Percentiles rank a stretch among this genome's conserved stretches.
phyloP scores from a whole-genome alignment of 2,888 invertebrate species.

The Sisyra nigra region DNA sequence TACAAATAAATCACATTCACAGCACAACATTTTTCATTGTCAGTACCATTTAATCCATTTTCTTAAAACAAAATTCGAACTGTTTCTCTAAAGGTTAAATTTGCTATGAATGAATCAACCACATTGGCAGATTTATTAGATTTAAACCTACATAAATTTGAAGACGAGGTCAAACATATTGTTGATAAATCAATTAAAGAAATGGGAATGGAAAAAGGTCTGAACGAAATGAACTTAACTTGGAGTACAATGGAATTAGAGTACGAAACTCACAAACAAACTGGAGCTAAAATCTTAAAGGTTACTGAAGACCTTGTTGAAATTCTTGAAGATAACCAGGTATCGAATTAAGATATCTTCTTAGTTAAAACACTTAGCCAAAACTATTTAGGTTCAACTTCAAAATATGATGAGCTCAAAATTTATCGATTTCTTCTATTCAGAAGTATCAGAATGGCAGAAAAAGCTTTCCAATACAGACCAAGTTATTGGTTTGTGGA shows the following conservation, averaged over 20 bases:
- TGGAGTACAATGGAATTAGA: conserved; percentile 77
- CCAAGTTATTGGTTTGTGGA: conserved; percentile 64
- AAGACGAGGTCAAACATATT: conserved; percentile 88
- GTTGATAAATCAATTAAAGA: conserved; percentile 95
- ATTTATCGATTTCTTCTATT: conserved; percentile 71
- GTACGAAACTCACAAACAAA: conserved; percentile 64
- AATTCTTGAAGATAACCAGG: conserved; percentile 89
- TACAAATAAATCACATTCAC: no score
- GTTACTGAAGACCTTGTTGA: conserved; percentile 81
- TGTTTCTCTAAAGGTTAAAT: conserved; percentile 59
- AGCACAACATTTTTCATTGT: no score
- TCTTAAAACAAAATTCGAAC: no score
- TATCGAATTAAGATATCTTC: conserved; percentile 16
- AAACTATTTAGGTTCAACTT: conserved; percentile 39
- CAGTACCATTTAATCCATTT: no score
- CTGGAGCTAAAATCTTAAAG: conserved; percentile 56
- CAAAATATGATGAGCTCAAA: conserved; percentile 92
- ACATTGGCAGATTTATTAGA: conserved; percentile 77
- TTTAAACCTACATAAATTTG: conserved; percentile 78
- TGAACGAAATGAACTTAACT: conserved; percentile 66
- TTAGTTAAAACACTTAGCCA: background rate
- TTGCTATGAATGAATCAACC: conserved; percentile 70
- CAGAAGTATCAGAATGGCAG: conserved; percentile 79
- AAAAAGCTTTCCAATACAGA: conserved; percentile 78
- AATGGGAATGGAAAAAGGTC: conserved; percentile 87